A percentile compares a stretch with the other conserved stretches of the same genome.
Conservation (phyloP, 2,888 invertebrate genomes). For the Hesperia comma region DNA sequence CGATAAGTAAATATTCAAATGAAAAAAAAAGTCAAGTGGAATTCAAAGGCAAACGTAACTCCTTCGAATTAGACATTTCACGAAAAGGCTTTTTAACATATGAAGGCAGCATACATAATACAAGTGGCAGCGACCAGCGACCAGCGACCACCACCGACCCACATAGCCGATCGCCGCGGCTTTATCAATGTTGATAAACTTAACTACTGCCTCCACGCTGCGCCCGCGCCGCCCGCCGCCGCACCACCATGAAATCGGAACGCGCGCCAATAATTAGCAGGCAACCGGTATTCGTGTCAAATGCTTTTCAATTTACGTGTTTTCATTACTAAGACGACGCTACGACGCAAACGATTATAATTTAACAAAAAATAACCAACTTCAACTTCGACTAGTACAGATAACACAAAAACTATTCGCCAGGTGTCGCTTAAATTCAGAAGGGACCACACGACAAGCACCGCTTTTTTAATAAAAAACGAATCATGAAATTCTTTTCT, state of each 20-base stretch:
- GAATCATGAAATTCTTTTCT: too few species aligned
- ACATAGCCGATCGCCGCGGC: slow-evolving; percentile 51
- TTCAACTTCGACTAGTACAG: too few species aligned
- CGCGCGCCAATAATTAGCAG: slow-evolving; percentile 50
- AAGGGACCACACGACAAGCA: too few species aligned
- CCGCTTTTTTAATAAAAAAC: too few species aligned
- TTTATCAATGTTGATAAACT: slow-evolving; percentile 64
- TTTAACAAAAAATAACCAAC: too few species aligned
- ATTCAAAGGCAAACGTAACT: too few species aligned
- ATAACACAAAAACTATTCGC: too few species aligned
- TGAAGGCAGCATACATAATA: slow-evolving; percentile 48
- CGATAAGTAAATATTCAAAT: too few species aligned
- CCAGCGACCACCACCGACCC: slow-evolving; percentile 44
- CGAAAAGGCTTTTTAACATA: slow-evolving; percentile 27
- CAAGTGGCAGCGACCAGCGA: slow-evolving; percentile 44
- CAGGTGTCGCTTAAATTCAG: too few species aligned
- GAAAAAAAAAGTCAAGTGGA: too few species aligned
- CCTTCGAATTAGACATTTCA: slow-evolving; percentile 2
- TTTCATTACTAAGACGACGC: background rate
- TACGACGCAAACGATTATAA: too few species aligned
- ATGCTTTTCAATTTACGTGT: slow-evolving; percentile 27
- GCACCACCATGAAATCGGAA: slow-evolving; percentile 59
- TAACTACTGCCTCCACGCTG: slow-evolving; percentile 48
- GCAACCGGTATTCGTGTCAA: slow-evolving; percentile 16
- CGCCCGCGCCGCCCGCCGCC: slow-evolving; percentile 45